Base-by-base conservation (phyloP, 2,888 invertebrate genomes). In the Neoaliturus tenellus region DNA sequence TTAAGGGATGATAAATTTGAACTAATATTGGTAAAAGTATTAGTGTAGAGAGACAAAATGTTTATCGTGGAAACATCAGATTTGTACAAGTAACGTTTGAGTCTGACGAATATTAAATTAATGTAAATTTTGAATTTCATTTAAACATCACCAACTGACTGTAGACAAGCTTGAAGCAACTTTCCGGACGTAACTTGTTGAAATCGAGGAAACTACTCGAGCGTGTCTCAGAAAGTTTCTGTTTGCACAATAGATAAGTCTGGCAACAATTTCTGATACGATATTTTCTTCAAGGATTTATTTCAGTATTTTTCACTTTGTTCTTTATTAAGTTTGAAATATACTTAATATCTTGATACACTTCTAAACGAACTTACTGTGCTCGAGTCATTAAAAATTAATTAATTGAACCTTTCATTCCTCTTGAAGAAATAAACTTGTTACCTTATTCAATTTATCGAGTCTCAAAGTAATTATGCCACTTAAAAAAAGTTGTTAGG, bases 171-270 rank as follows among this genome's bases (percentile, higher is more conserved):
- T 75, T 31, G 8, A 4, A 23, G n/a, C 20, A 31, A 35, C 44
- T 28, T 78, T 78, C 20, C 55, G n/a, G 33, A 35, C 23, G 55
- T 31, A 51, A 55, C 51, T 78, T 78, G 75, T 75, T 75, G 78
- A 78, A 51, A 78, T 78, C 48, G 55, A 78, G 78, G 23, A 78
- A 78, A 33, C 55, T 55, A 78, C 35, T 55, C 33, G 35, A 55
- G 55, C 78, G 23, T 78, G 78, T 51, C 55, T 78, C 78, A 35
- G n/a, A 78, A 78, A 78, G 55, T 78, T 78, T 78, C 78, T 33
- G 78, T 78, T 78, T 78, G 51, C 51, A 78, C 78, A 78, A 78
- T 78, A 78, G 78, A 78, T 51, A 78, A 78, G 78, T 78, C 33
- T 51, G 75, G 28, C 48, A 41, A 75, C 75, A 75, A 41, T 71